These are phyloP conservation scores for Eudyptes chrysolophus DNA, from an alignment of 2,113 vertebrate genomes.

Conservation along the genomic window DNA sequence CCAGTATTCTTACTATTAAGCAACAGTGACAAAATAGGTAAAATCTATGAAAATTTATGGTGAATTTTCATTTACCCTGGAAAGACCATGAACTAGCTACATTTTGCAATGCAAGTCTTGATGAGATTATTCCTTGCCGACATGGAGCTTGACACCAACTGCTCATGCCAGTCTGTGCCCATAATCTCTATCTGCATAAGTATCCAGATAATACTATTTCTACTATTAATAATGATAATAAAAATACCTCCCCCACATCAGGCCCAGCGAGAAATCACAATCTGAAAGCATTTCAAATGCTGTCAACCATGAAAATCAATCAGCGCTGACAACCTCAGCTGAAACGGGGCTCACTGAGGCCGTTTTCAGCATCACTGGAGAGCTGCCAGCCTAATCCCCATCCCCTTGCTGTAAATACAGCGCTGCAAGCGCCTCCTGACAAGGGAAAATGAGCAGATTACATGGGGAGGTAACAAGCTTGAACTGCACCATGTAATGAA, in stretches of 20 bases:
- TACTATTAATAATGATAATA: slow-evolving; percentile 21
- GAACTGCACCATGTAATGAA: not conserved
- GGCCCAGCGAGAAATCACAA: slow-evolving; percentile 40
- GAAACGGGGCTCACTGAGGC: not conserved
- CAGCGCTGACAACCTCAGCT: slow-evolving; percentile 22
- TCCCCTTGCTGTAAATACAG: slow-evolving; percentile 40
- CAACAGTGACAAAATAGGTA: not conserved
- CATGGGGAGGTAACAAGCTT: slow-evolving; percentile 41
- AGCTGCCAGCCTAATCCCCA: slow-evolving; percentile 62
- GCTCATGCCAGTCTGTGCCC: not conserved
- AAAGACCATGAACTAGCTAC: not conserved
- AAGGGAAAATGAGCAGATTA: slow-evolving; percentile 64
- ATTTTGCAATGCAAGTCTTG: not conserved
- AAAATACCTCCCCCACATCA: not conserved
- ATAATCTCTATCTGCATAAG: not conserved
- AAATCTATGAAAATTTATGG: not conserved
- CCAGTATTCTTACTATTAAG: not conserved
- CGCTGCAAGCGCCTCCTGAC: not conserved
- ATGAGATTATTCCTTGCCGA: not conserved
- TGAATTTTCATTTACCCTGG: not conserved
- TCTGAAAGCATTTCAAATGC: slow-evolving; percentile 54
- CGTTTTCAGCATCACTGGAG: slow-evolving; percentile 3
- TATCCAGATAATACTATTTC: slow-evolving; percentile 11
- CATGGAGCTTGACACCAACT: not conserved
- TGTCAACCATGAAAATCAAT: slow-evolving; percentile 59